Base-by-base conservation (phyloP, 2,888 invertebrate genomes). In the Xiphydria camelus region DNA sequence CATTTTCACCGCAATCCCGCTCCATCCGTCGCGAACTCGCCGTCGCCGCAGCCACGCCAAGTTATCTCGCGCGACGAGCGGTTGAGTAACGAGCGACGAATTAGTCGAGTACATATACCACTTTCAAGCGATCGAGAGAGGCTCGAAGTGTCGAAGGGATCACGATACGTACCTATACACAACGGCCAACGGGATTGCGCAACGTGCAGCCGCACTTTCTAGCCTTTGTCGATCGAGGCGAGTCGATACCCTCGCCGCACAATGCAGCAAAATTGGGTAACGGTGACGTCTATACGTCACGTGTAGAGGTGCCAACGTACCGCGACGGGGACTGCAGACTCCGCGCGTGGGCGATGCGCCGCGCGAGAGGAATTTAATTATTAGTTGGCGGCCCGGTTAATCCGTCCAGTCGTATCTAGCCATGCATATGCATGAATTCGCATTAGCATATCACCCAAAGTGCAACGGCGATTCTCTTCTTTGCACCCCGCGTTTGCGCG, bases 331-430 rank as follows among this genome's bases (percentile, higher is more conserved):
- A n/a, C n/a, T n/a, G n/a, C 14, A 29, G 29, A 29, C 12, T 7
- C 15, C 9, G 12, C 12, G 14, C 9, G 14, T 39, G 38, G 47
- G 48, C 53, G 49, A 33, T 47, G 42, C 35, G 41, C 31, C 31
- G 45, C 51, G 43, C 43, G 47, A 15, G 10, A 61, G 62, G 61
- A 68, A 67, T 66, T 63, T 61, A 65, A 65, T 66, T 65, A 64
- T 66, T 65, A 65, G 66, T 68, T 64, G 51, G 55, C 55, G 55
- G 62, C 58, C 64, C 59, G 61, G 57, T 59, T 57, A 29, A 29
- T 52, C 53, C 34, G 36, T 45, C 25, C 22, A 48, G 49, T 55
- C 47, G 47, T 52, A 50, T 43, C 45, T 40, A 33, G 41, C 41
- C 61, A 65, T 65, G 58, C 59, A 62, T 63, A 64, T 65, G 61